A percentile compares a stretch with the other conserved stretches of the same genome.
phyloP scores from a whole-genome alignment of 2,797 vertebrate genomes.

The Sebastes hubbsi region DNA sequence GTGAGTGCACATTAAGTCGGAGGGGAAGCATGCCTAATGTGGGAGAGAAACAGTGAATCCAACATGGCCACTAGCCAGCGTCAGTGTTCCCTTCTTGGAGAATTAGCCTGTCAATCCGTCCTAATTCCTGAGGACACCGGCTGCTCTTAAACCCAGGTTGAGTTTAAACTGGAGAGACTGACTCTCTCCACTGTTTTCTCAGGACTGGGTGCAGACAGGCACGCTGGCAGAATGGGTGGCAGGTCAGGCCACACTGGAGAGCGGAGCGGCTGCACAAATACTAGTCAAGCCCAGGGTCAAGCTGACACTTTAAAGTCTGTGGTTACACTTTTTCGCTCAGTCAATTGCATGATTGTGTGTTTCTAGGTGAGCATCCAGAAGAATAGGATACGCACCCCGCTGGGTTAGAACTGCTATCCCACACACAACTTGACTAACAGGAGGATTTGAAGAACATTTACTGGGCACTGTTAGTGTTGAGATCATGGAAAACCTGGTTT shows the following conservation, averaged over 20 bases:
- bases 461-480: background rate
- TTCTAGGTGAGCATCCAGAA: background rate
- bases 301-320: conserved; percentile 6
- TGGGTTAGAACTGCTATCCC: background rate
- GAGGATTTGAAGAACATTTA: background rate
- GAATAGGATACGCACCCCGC: background rate
- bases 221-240: conserved; percentile 27
- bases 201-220: conserved; percentile 47
- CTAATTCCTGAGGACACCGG: conserved; percentile 63
- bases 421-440: background rate
- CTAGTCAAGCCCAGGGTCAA: conserved; percentile 19
- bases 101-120: conserved; percentile 70
- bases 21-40: conserved; percentile 70
- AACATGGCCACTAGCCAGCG: conserved; percentile 64
- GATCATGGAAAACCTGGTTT: background rate
- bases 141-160: conserved; percentile 45
- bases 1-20: conserved; percentile 34
- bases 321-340: background rate
- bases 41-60: conserved; percentile 71
- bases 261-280: conserved; percentile 33
- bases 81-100: conserved; percentile 61
- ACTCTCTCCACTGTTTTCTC: conserved; percentile 43
- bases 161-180: conserved; percentile 50
- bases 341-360: background rate
- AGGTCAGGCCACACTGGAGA: conserved; percentile 25